Base-by-base conservation (phyloP, 2,113 vertebrate genomes). In the Dicrurus megarhynchus region DNA sequence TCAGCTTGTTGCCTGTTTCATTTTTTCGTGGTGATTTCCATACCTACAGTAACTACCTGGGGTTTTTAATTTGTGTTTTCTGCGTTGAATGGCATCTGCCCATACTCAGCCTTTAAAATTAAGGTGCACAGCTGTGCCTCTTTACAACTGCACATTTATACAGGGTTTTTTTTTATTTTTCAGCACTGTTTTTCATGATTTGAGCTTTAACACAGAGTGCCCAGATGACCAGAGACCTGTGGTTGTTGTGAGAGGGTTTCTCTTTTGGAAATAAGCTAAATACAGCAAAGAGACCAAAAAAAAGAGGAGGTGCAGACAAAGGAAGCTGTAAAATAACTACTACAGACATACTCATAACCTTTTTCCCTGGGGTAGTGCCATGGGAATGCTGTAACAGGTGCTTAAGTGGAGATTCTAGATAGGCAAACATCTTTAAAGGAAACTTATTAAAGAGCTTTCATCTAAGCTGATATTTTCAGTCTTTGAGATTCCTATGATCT, bases 401-500 rank as follows among this genome's bases (percentile, higher is more conserved):
- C 67, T 50, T 47, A 63, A 74, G 59, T 63, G 57, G 59, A 89
- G 94, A 85, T 87, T 70, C 71, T 61, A 67, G 94, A 71, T 84
- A 90, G 79, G 73, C 39, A 91, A 69, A 87, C 83, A 41, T 87
- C 89, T 94, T 93, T 41, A 60, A 61, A 83, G 63, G 83, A 71
- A 93, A 84, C 37, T 89, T 94, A 89, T 26, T 77, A 89, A 84
- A 76, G 73, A 69, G 73, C 89, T 95, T 97, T 97, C 92, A 90
- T 84, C 65, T 95, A 56, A 92, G 76, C 69, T 82, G 90, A 82
- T 85, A 74, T 91, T 95, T 93, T 83, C 82, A 70, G 90, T 84
- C 87, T 91, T 73, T 80, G 63, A 85, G 89, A 59, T 90, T 87
- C 67, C 78, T 91, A 1, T 91, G 86, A 96, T 94, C 81, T 91